Base-by-base conservation (phyloP, 2,888 invertebrate species). In the Synanthedon tipuliformis region DNA sequence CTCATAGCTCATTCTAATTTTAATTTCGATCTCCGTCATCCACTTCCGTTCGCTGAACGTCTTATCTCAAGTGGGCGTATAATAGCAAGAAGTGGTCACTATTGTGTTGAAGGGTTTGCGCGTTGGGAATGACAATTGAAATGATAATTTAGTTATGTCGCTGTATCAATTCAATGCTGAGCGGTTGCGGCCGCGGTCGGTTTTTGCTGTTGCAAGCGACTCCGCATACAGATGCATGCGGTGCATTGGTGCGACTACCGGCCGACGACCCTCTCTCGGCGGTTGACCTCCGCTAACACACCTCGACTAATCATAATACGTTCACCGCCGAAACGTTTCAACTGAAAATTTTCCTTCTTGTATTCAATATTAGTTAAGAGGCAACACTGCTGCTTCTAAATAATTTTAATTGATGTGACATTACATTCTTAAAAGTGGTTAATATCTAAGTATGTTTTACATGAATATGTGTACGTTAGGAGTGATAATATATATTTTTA, bases 191-290 rank as follows among this genome's bases (percentile, higher is more conserved):
- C 61, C 64, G 59, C 61, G 63, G 57, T 59, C 59, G 61, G 74
- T 80, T 81, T 81, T 81, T 82, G 78, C 75, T 55, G 69, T 59
- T 65, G 65, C 67, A 64, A 66, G 73, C 71, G 65, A 64, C 66
- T 65, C 68, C 73, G 79, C 78, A 79, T 78, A 80, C 75, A 77
- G 75, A 81, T 78, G 55, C 51, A 48, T 48, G 54, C 55, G 51
- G 48, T 41, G 62, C 66, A 66, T 65, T 68, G 66, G 57, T 53
- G 55, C 60, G 59, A 54, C 61, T 60, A 13, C 16, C 70, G 75
- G 75, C 59, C 75, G 75, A 73, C 81, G 81, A 81, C 81, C 82
- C 73, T 69, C 68, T 68, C 65, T 61, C 75, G 83, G 76, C 74
- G 76, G 51, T 81, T 82, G 83, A 84, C 83, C 83, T 71, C 73